A percentile compares a stretch with the other conserved stretches of the same genome.
Conservation (phyloP, 2,888 invertebrate species). For the Melipona bicolor region DNA sequence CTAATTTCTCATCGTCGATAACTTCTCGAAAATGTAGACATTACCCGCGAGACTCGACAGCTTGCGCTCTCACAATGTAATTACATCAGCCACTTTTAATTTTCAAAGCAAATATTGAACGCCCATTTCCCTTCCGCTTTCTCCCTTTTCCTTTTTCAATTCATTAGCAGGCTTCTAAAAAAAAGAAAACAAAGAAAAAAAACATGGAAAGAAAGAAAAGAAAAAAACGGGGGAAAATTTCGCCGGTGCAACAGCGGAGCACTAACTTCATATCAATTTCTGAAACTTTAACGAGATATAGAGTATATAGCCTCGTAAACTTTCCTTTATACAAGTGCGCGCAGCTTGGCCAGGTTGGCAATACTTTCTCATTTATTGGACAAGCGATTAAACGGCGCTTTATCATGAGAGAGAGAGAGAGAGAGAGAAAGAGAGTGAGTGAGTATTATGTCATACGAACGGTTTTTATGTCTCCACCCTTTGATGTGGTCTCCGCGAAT, state of each 20-base stretch:
- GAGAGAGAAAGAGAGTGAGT: background rate
- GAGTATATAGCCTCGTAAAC: background rate
- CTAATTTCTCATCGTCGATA: background rate
- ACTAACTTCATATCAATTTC: background rate
- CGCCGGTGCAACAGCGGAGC: background rate
- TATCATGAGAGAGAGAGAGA: conserved; percentile 20
- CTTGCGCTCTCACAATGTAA: too few species aligned
- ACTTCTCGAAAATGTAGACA: background rate
- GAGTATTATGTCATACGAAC: conserved; percentile 38
- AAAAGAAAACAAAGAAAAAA: too few species aligned
- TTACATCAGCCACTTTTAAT: background rate
- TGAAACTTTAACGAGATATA: conserved; percentile 7
- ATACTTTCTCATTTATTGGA: conserved; percentile 51
- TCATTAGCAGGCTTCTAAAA: background rate
- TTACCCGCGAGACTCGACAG: background rate
- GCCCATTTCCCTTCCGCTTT: too few species aligned
- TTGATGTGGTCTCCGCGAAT: conserved; percentile 52
- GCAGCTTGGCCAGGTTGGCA: background rate
- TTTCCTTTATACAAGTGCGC: conserved; percentile 12
- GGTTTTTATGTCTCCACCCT: conserved; percentile 39
- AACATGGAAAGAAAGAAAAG: too few species aligned
- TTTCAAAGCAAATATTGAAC: background rate
- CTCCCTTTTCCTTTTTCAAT: background rate
- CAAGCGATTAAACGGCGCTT: conserved; percentile 56
- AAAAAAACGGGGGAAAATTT: background rate